Evolutionary conservation across 1,140 invertebrate genomes (phyloP).

Genomic region (Branchinecta lynchi): DNA sequence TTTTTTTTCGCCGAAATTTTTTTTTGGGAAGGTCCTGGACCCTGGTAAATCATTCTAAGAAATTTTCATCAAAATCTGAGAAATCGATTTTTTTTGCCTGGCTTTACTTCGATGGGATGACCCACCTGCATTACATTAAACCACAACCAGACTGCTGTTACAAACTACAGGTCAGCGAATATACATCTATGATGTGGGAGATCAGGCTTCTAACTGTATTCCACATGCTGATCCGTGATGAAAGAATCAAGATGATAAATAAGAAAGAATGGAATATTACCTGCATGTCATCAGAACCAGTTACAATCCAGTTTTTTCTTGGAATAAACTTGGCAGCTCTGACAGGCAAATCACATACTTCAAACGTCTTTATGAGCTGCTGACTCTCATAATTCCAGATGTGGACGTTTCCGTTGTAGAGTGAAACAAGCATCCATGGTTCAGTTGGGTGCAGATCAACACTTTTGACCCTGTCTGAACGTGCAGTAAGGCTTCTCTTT

Average conservation of each 20-base stretch:
- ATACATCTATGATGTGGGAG: background rate
- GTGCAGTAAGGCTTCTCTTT: conserved; percentile 87
- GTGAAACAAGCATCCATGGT: conserved; percentile 92
- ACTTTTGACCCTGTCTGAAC: conserved; percentile 95
- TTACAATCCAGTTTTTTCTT: conserved; percentile 96
- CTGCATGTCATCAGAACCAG: conserved; percentile 92
- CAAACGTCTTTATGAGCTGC: conserved; percentile 82
- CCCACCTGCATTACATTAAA: too few species aligned
- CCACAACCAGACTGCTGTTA: too few species aligned
- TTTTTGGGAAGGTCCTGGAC: too few species aligned
- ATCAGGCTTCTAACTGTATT: background rate
- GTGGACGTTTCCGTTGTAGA: conserved; percentile 98
- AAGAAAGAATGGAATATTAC: conserved; percentile 14
- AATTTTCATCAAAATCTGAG: too few species aligned
- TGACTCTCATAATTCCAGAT: conserved; percentile 98
- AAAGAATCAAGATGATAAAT: background rate
- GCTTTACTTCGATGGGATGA: too few species aligned
- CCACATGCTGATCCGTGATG: background rate
- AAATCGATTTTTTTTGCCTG: too few species aligned
- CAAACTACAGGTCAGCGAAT: too few species aligned
- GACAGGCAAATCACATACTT: conserved; percentile 86
- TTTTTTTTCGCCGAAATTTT: too few species aligned
- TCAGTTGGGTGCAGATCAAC: conserved; percentile 94
- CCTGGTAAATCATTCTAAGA: too few species aligned
- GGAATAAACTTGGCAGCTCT: conserved; percentile 88